These are phyloP conservation scores for Paguma larvata DNA, from an alignment of 2,797 vertebrate genomes.

Conservation along the genomic window DNA sequence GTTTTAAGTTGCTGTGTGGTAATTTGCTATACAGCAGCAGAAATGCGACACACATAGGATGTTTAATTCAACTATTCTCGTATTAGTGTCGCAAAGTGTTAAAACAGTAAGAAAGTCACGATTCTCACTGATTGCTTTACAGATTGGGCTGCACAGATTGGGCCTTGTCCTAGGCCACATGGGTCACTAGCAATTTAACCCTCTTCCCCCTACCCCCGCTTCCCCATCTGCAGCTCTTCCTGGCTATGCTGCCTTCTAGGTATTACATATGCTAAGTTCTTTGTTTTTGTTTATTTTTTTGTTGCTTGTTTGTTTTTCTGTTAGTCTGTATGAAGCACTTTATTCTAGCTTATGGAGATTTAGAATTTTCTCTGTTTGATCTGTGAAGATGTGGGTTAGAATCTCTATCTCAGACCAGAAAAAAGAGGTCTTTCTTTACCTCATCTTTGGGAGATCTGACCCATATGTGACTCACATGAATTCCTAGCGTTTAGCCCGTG, in stretches of 20 bases:
- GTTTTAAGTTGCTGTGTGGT: background rate
- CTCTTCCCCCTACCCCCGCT: background rate
- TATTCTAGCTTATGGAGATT: background rate
- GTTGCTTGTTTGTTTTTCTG: background rate
- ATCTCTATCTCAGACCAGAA: background rate
- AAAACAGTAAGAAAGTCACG: background rate
- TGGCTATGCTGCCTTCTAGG: background rate
- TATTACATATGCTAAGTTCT: background rate
- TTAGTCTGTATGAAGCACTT: background rate
- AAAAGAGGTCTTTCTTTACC: background rate
- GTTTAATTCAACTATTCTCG: background rate
- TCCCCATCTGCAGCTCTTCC: background rate
- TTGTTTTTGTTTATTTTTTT: background rate
- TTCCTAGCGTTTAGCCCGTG: background rate
- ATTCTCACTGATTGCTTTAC: background rate
- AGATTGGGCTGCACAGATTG: background rate
- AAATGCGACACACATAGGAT: background rate
- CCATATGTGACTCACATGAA: background rate
- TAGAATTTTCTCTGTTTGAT: background rate
- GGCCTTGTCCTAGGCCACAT: background rate
- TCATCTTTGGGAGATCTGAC: background rate
- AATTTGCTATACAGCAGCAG: background rate
- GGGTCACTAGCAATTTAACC: background rate
- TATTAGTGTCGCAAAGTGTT: background rate
- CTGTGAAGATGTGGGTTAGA: background rate